Percentiles rank a stretch among this genome's conserved stretches.
Conservation (phyloP, 2,797 vertebrate genomes). For the Poeciliopsis turneri region DNA sequence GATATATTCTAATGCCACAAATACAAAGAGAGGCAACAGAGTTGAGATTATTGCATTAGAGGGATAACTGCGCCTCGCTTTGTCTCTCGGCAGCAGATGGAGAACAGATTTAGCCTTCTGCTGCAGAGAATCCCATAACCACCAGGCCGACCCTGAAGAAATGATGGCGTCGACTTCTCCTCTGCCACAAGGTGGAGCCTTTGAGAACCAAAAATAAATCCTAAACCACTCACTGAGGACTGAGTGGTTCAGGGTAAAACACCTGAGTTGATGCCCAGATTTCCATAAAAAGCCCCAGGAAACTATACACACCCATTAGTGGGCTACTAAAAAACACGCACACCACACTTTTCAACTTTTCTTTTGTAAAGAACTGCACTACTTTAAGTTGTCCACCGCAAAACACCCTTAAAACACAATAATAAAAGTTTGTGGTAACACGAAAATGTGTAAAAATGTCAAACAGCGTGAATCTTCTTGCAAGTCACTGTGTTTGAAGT, state of each 20-base stretch:
- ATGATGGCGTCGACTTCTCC: conserved; percentile 2
- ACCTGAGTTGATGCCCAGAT: background rate
- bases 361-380: background rate
- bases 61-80: conserved; percentile 33
- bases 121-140: conserved; percentile 29
- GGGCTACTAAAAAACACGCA: background rate
- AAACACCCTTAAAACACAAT: background rate
- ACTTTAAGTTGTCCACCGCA: background rate
- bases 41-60: conserved; percentile 31
- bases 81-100: conserved; percentile 48
- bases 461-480: background rate
- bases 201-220: conserved; percentile 33
- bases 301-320: too few species aligned
- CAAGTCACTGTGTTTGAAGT: background rate
- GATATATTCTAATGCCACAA: conserved; percentile 1
- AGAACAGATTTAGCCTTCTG: conserved; percentile 38
- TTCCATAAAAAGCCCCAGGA: background rate
- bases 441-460: background rate
- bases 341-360: background rate
- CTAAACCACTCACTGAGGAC: background rate
- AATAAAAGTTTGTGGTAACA: background rate
- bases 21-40: conserved; percentile 28
- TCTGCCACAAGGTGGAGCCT: conserved; percentile 53
- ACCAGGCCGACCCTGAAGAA: conserved; percentile 4
- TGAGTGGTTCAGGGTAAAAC: background rate